These are phyloP conservation scores for Puntigrus tetrazona DNA, from an alignment of 2,113 vertebrate species.

Conservation along the genomic window DNA sequence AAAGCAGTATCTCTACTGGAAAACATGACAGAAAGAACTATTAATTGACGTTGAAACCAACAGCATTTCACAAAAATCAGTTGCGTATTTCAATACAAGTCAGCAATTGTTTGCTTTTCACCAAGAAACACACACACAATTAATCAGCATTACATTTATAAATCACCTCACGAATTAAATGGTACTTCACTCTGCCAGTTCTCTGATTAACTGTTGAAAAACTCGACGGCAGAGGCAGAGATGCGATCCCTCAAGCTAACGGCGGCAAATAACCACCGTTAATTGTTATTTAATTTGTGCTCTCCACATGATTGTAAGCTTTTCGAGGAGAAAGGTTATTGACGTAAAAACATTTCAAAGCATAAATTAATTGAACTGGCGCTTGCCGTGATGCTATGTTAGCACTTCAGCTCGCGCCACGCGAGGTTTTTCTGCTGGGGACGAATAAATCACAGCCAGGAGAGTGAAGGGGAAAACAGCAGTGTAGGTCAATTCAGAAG, in stretches of 20 bases:
- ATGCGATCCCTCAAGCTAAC: constrained; percentile 56
- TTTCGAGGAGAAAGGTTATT: constrained; percentile 56
- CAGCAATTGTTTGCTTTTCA: background rate
- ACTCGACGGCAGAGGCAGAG: constrained; percentile 50
- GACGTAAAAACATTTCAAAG: constrained; percentile 57
- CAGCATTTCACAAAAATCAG: background rate
- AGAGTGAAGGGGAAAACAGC: background rate
- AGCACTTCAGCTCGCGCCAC: constrained; percentile 48
- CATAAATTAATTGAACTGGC: constrained; percentile 51
- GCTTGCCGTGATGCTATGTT: constrained; percentile 47
- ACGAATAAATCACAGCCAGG: constrained; percentile 51
- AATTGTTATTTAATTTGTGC: constrained; percentile 65
- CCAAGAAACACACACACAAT: constrained; percentile 24
- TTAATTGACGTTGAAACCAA: background rate
- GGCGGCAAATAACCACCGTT: constrained; percentile 56
- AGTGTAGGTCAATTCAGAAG: constrained; percentile 14
- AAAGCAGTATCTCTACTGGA: background rate
- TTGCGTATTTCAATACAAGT: background rate
- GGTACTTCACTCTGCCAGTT: constrained; percentile 56
- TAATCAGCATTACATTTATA: constrained; percentile 66
- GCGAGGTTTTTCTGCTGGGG: constrained; percentile 37
- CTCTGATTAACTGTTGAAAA: constrained; percentile 64
- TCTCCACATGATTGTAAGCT: constrained; percentile 39
- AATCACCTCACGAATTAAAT: constrained; percentile 61
- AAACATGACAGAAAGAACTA: background rate